A percentile compares a stretch with the other conserved stretches of the same genome.
Conservation (phyloP, 2,888 invertebrate genomes). For the Dermolepida albohirtum region DNA sequence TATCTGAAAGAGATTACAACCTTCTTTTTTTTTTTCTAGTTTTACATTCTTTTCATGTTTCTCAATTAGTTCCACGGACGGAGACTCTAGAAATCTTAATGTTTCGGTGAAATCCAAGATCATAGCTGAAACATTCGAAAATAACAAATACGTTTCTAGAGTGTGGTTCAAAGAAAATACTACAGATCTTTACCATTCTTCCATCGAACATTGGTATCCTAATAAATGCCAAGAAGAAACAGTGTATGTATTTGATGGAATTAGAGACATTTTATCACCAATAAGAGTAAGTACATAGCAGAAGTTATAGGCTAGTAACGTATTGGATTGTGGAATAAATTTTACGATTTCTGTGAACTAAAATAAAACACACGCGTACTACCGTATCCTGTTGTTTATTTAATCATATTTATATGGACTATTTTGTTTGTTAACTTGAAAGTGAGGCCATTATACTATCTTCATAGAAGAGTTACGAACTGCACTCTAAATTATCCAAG, state of each 20-base stretch:
- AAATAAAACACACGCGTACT: too few relatives aligned
- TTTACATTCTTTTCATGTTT: constrained; percentile 88
- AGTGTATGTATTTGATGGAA: constrained; percentile 89
- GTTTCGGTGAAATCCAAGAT: constrained; percentile 76
- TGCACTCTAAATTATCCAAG: too few relatives aligned
- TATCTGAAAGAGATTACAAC: not conserved
- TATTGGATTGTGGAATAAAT: too few relatives aligned
- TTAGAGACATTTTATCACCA: constrained; percentile 88
- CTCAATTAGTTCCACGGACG: constrained; percentile 74
- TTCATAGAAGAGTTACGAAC: too few relatives aligned
- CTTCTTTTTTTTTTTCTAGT: constrained; percentile 61
- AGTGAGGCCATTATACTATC: too few relatives aligned
- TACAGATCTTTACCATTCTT: constrained; percentile 61
- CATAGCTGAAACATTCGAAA: constrained; percentile 84
- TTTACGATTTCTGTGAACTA: too few relatives aligned
- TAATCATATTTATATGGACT: too few relatives aligned
- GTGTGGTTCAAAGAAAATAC: constrained; percentile 76
- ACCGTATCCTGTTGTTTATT: too few relatives aligned
- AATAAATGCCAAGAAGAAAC: constrained; percentile 77
- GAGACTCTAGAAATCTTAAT: constrained; percentile 64
- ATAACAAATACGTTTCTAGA: constrained; percentile 77
- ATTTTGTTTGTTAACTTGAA: too few relatives aligned
- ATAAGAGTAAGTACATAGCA: constrained; percentile 70
- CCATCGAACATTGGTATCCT: constrained; percentile 66
- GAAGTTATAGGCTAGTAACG: not conserved